phyloP scores from a whole-genome alignment of 2,113 vertebrate species.

The Galemys pyrenaicus region DNA sequence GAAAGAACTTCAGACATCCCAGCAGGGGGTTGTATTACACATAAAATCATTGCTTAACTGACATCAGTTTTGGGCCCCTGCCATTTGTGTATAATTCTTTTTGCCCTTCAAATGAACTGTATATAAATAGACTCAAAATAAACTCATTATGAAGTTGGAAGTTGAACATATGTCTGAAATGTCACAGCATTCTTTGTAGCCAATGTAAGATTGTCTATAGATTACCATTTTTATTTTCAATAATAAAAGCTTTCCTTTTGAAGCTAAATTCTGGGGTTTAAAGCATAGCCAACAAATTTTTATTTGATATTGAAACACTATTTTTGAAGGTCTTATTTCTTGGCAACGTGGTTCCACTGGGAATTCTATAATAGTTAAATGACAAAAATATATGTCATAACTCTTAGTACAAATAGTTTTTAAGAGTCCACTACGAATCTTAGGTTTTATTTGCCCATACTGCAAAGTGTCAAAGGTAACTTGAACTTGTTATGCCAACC shows the following conservation, averaged over 20 bases:
- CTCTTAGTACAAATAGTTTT: conserved; percentile 41
- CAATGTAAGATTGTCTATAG: conserved; percentile 68
- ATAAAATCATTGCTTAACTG: conserved; percentile 67
- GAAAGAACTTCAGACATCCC: conserved; percentile 57
- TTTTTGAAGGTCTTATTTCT: conserved; percentile 66
- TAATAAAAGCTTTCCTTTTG: conserved; percentile 72
- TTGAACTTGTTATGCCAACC: background rate
- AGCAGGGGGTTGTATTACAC: conserved; percentile 65
- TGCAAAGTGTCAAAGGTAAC: conserved; percentile 17
- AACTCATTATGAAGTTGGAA: conserved; percentile 74
- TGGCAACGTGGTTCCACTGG: conserved; percentile 37
- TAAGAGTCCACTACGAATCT: conserved; percentile 37
- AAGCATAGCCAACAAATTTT: conserved; percentile 59
- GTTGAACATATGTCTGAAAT: conserved; percentile 76
- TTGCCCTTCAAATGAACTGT: conserved; percentile 76
- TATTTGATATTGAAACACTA: conserved; percentile 63
- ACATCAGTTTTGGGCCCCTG: conserved; percentile 66
- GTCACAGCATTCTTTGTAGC: conserved; percentile 63
- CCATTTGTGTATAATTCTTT: conserved; percentile 69
- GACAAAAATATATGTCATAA: conserved; percentile 66
- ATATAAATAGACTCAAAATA: conserved; percentile 75
- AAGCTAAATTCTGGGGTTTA: conserved; percentile 66
- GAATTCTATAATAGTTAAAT: conserved; percentile 68
- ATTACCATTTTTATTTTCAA: conserved; percentile 74
- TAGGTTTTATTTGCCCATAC: conserved; percentile 16